These are phyloP conservation scores for Parasteatoda tepidariorum DNA, from an alignment of 1,140 invertebrate species.

Conservation along the genomic window DNA sequence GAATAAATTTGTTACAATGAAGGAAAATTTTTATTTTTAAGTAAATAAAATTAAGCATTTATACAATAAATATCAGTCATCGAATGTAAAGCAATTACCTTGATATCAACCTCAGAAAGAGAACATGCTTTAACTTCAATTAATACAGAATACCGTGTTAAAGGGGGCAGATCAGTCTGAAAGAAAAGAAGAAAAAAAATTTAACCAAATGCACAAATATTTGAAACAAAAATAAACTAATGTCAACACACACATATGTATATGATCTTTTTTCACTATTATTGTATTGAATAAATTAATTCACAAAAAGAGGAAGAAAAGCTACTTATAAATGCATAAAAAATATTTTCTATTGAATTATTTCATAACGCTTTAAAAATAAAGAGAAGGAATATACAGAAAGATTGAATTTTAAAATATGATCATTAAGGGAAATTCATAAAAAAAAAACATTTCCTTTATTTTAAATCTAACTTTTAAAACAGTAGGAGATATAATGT, in stretches of 20 bases:
- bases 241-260: neutral
- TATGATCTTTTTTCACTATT: too few species aligned
- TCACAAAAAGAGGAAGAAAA: neutral
- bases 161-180: constrained; percentile 67
- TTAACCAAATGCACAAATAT: neutral
- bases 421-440: too few species aligned
- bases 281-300: neutral
- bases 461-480: too few species aligned
- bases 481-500: too few species aligned
- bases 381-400: too few species aligned
- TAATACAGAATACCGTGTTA: constrained; percentile 68
- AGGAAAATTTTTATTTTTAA: neutral
- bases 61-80: constrained; percentile 12
- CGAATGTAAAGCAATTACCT: constrained; percentile 63
- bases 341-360: neutral
- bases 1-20: too few species aligned
- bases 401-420: too few species aligned
- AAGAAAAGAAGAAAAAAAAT: constrained; percentile 1
- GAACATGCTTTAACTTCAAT: constrained; percentile 71
- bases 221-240: constrained; percentile 1
- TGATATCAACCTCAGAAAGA: constrained; percentile 67
- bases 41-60: neutral
- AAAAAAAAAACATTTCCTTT: too few species aligned
- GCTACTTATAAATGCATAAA: neutral
- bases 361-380: too few species aligned